Evolutionary conservation across 2,888 invertebrate species (phyloP).

Genomic region (Parthenolecanium corni): DNA sequence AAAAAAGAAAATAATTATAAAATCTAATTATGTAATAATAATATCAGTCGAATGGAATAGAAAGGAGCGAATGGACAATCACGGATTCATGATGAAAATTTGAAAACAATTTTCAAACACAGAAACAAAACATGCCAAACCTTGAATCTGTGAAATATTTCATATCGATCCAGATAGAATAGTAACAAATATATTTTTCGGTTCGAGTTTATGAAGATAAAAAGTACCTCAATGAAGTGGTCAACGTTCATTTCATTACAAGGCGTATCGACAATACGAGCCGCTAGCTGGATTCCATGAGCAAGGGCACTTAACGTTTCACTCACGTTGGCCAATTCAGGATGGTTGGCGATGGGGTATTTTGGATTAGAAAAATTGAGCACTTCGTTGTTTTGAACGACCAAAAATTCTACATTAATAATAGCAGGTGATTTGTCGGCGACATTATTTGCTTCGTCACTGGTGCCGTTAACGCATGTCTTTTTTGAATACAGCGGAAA

Average conservation of each 20-base stretch:
- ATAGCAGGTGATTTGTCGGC: conserved; percentile 36
- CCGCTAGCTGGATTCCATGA: conserved; percentile 57
- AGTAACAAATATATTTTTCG: too few species aligned
- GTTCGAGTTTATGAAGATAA: too few species aligned
- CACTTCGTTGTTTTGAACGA: conserved; percentile 36
- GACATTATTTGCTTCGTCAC: conserved; percentile 14
- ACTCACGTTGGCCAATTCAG: conserved; percentile 44
- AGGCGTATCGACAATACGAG: conserved; percentile 72
- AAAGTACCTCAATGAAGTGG: conserved; percentile 55
- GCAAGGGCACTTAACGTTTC: conserved; percentile 47
- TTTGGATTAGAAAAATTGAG: conserved; percentile 2
- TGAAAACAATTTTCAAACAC: too few species aligned
- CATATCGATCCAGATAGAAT: too few species aligned
- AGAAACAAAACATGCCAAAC: too few species aligned
- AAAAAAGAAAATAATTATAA: not conserved
- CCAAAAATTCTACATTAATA: conserved; percentile 47
- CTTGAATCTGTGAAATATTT: too few species aligned
- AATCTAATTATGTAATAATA: too few species aligned
- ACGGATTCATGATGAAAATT: too few species aligned
- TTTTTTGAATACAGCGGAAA: conserved; percentile 61
- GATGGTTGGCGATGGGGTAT: conserved; percentile 13
- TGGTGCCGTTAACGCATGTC: conserved; percentile 35
- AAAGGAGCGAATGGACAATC: too few species aligned
- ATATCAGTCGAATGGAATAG: too few species aligned
- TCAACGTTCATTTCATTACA: conserved; percentile 75